These are phyloP conservation scores for Drosophila parvula DNA, from an alignment of 1,140 invertebrate genomes.

Conservation along the genomic window DNA sequence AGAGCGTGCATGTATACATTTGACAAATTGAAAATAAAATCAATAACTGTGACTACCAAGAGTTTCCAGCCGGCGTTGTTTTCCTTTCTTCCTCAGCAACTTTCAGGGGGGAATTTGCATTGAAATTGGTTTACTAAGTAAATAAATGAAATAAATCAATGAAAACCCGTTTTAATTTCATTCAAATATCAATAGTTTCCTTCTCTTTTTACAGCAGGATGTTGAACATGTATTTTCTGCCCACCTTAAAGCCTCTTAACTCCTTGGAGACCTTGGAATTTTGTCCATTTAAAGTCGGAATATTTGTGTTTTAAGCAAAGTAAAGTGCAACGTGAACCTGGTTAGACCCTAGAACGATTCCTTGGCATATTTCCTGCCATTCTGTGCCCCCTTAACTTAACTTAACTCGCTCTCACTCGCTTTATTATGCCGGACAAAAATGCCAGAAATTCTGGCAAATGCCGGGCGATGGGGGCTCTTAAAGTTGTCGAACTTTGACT, in stretches of 20 bases:
- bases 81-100: no score
- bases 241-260: no score
- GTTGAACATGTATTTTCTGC: no score
- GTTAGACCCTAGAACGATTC: neutral
- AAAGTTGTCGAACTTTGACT: constrained; percentile 60
- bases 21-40: constrained; percentile 23
- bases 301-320: neutral
- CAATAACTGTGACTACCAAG: constrained; percentile 29
- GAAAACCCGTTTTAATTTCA: no score
- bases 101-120: no score
- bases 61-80: neutral
- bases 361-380: neutral
- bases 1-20: constrained; percentile 39
- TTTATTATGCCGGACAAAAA: constrained; percentile 16
- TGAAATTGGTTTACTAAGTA: no score
- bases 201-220: no score
- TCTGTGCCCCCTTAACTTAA: constrained; percentile 1
- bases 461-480: constrained; percentile 15
- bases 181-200: no score
- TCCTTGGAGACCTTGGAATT: no score
- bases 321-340: neutral
- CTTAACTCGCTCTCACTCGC: neutral
- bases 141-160: no score
- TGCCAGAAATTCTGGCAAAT: constrained; percentile 14
- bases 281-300: neutral